Percentiles rank a stretch among this genome's conserved stretches.
Evolutionary conservation across 2,888 invertebrate species (phyloP).

Genomic region (Cyclophora punctaria): DNA sequence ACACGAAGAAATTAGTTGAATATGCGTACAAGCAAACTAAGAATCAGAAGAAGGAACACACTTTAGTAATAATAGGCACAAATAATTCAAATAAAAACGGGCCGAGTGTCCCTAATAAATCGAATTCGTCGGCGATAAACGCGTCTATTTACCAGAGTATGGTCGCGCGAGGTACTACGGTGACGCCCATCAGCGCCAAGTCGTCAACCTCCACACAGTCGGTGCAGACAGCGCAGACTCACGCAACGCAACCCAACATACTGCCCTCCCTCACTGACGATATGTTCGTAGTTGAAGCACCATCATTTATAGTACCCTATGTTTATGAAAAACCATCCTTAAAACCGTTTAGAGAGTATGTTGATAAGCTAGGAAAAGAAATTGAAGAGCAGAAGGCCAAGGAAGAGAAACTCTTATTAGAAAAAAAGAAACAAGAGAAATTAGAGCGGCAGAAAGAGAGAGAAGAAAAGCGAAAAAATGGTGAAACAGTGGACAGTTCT

Average conservation of each 20-base stretch:
- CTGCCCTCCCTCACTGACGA: conserved; percentile 91
- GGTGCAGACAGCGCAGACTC: conserved; percentile 23
- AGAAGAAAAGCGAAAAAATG: conserved; percentile 37
- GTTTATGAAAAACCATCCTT: conserved; percentile 93
- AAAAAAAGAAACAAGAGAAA: conserved; percentile 44
- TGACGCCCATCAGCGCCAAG: conserved; percentile 49
- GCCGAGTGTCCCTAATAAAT: conserved; percentile 62
- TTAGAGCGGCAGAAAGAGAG: conserved; percentile 40
- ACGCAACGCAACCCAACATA: conserved; percentile 67
- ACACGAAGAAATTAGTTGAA: conserved; percentile 81
- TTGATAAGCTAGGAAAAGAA: conserved; percentile 77
- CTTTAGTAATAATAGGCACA: conserved; percentile 86
- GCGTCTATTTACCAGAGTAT: conserved; percentile 76
- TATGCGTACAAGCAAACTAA: conserved; percentile 76
- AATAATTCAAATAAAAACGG: conserved; percentile 78
- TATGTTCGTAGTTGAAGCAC: conserved; percentile 94
- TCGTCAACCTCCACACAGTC: conserved; percentile 34
- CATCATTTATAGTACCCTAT: conserved; percentile 94
- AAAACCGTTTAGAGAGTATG: conserved; percentile 83
- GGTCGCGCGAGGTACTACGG: conserved; percentile 55
- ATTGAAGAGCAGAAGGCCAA: conserved; percentile 77
- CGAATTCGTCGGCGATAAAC: conserved; percentile 23
- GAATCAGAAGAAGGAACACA: conserved; percentile 79
- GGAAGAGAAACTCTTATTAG: conserved; percentile 60
- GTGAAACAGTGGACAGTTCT: conserved; percentile 40